Base-by-base conservation (phyloP, 2,888 invertebrate genomes). In the Atethmia centrago region DNA sequence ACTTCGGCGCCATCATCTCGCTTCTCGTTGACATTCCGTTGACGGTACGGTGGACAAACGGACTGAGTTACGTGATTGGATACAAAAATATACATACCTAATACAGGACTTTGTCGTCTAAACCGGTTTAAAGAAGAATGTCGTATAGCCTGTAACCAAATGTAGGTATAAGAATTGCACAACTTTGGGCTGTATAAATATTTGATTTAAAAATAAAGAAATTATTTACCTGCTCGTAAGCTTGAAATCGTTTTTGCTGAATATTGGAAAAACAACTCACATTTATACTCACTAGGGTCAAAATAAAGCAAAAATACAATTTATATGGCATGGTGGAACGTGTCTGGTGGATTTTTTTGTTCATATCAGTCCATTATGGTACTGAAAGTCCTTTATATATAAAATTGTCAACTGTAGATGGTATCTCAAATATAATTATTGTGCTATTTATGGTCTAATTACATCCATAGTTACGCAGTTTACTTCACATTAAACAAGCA, bases 371-470 rank as follows among this genome's bases (percentile, higher is more conserved):
- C 3, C 10, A 31, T 49, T 4, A 51, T 25, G 19, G 21, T 16
- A 25, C 28, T 36, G 31, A 21, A 28, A 47, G 31, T 28, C 64
- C 53, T 77, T 72, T 83, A 64, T 85, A 85, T 78, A 74, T 42
- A 72, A 64, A 25, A 64, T 49, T 86, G 86, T 86, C 85, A 84
- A 72, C 69, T 67, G n/a, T 1, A 71, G 87, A 85, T 85, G 51
- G 58, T 84, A 86, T 86, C 87, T 74, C 9, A 61, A 64, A 62
- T 36, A 71, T 68, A 78, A 84, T 82, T 66, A 45, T 53, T n/a
- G 14, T 51, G 61, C 51, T 61, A 31, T 73, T 28, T 40, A 56
- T 36, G 28, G 55, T 25, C 19, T 64, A 79, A 80, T 82, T 79
- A 68, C 25, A 40, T 12, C 14, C 21, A 9, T 28, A 56, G 16